Evolutionary conservation across 2,113 vertebrate genomes (phyloP).

Genomic region (Vanacampus margaritifer): DNA sequence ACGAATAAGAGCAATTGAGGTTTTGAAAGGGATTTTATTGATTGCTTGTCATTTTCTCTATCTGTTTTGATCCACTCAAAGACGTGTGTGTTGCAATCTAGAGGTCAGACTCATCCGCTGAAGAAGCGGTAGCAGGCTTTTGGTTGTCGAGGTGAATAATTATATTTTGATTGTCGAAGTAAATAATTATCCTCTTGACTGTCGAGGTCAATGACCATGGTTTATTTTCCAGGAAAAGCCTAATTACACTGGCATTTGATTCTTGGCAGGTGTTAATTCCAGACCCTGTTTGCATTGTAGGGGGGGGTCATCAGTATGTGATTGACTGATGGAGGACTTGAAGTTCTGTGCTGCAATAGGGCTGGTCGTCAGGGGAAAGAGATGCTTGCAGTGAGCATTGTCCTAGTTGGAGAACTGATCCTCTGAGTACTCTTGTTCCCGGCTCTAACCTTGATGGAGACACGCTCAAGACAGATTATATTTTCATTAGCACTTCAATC

Average conservation of each 20-base stretch:
- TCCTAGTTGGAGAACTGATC: constrained; percentile 8
- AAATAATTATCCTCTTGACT: constrained; percentile 21
- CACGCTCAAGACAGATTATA: constrained; percentile 27
- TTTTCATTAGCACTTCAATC: constrained; percentile 49
- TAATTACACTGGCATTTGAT: constrained; percentile 44
- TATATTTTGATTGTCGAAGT: too few relatives aligned
- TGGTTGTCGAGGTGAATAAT: too few relatives aligned
- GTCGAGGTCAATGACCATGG: constrained; percentile 40
- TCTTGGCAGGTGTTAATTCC: constrained; percentile 55
- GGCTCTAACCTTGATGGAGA: constrained; percentile 36
- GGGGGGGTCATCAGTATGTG: constrained; percentile 47
- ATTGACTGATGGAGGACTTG: constrained; percentile 50
- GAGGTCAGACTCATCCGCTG: too few relatives aligned
- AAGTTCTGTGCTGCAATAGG: constrained; percentile 39
- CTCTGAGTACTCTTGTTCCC: neutral
- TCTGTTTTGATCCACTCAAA: too few relatives aligned
- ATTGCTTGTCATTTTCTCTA: too few relatives aligned
- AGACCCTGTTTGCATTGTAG: constrained; percentile 32
- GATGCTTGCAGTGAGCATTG: constrained; percentile 18
- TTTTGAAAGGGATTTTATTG: too few relatives aligned
- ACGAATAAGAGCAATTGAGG: too few relatives aligned
- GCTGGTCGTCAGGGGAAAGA: constrained; percentile 5
- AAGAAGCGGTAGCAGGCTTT: too few relatives aligned
- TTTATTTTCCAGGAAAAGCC: constrained; percentile 52
- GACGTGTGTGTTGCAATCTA: too few relatives aligned